These are phyloP conservation scores for Todiramphus saurophagus DNA, from an alignment of 2,113 vertebrate species.

Conservation along the genomic window DNA sequence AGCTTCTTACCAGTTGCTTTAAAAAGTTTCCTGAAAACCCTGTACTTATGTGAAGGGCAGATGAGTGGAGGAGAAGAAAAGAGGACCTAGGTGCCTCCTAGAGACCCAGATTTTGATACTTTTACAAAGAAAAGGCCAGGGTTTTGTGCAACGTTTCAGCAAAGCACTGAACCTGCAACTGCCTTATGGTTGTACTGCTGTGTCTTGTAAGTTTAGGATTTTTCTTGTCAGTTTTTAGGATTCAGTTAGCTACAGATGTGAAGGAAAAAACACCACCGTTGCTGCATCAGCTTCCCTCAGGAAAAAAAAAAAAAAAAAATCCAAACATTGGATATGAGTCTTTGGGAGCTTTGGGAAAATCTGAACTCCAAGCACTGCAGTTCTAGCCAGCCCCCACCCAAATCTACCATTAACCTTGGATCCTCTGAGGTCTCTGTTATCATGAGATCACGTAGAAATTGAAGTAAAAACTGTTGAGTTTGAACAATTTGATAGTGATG, in stretches of 20 bases:
- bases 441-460: neutral
- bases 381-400: neutral
- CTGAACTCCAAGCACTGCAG: neutral
- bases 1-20: neutral
- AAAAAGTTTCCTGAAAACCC: neutral
- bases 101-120: neutral
- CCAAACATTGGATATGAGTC: neutral
- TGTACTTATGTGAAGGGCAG: neutral
- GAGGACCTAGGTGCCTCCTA: neutral
- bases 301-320: neutral
- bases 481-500: neutral
- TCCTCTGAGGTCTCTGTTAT: neutral
- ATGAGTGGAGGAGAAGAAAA: neutral
- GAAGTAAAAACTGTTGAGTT: neutral
- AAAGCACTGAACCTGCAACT: neutral
- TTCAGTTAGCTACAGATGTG: neutral
- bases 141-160: neutral
- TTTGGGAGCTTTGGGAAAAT: neutral
- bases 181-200: neutral
- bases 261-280: neutral
- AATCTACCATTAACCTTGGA: neutral
- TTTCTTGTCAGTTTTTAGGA: neutral
- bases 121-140: accelerated
- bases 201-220: neutral
- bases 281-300: neutral